Conservation (phyloP, 2,113 vertebrate species). For the Euleptes europaea region DNA sequence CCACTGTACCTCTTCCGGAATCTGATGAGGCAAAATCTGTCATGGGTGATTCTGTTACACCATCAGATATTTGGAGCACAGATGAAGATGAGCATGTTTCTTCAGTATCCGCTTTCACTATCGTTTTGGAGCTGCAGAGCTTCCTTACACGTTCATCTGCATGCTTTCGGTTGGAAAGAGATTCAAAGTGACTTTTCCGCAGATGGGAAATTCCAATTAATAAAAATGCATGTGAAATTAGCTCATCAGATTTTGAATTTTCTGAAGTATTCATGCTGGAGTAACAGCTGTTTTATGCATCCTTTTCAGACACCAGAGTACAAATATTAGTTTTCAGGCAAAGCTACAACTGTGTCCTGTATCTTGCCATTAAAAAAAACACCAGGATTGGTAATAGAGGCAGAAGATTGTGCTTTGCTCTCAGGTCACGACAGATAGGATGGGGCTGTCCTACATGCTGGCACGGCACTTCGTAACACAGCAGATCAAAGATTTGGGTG, state of each 20-base stretch:
- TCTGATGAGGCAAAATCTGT: constrained; percentile 18
- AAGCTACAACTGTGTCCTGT: background rate
- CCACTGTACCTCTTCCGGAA: constrained; percentile 1
- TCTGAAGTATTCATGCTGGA: background rate
- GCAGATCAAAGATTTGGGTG: too few relatives aligned
- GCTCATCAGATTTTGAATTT: too few relatives aligned
- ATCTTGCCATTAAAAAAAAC: too few relatives aligned
- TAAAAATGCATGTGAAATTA: background rate
- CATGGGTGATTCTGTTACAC: background rate
- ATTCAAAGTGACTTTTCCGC: background rate
- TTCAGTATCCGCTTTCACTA: background rate
- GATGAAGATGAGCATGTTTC: constrained; percentile 9
- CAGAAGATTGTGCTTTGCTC: too few relatives aligned
- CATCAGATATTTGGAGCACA: constrained; percentile 2
- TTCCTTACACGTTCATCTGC: background rate
- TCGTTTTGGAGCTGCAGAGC: background rate
- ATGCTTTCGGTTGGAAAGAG: background rate
- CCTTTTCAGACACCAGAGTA: background rate
- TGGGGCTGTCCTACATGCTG: too few relatives aligned
- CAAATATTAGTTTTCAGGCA: background rate
- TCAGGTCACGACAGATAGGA: too few relatives aligned
- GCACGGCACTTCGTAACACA: too few relatives aligned
- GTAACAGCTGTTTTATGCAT: background rate
- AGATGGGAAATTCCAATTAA: background rate
- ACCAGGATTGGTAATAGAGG: too few relatives aligned